Evolutionary conservation across 2,797 vertebrate genomes (phyloP), one percentile per base, ranked within the genome.

Genomic region (Phataginus tricuspis): DNA sequence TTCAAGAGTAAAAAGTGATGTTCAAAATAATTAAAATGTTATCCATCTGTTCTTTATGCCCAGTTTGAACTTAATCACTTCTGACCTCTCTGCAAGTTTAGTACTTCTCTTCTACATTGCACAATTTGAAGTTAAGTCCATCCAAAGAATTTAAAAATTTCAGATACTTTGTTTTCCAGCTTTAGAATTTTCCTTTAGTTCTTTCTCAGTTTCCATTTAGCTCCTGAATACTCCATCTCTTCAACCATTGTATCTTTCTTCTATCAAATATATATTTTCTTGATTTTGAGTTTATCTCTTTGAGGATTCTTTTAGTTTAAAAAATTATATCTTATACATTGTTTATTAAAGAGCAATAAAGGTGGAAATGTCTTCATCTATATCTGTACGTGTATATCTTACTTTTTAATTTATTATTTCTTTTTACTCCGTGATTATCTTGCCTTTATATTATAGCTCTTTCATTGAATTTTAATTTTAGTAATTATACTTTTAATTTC

Each of bases 391-490:
- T 49, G 29, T 87, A 42, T 49, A 61, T 61, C 29, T 93, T 85
- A 66, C 14, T 53, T 84, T 85, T 93, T 75, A 80, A 71, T 86
- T 86, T 66, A 18, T 87, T 66, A 23, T 59, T 90, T 72, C 59
- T 82, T 82, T 83, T 79, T 80, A 78, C 74, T 88, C 11, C 5
- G 13, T 72, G 19, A 45, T 59, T 86, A 68, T 94, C 69, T 92
- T 71, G 68, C 71, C 27, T 92, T 86, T 77, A 59, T 68, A 23
- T 82, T 77, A 27, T 11, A 94, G 51, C 29, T 97, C 49, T 91
- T 94, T 63, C 63, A 85, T 7, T 88, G 53, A 89, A 87, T 87
- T 78, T 85, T 96, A 78, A 88, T 78, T 91, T 77, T 27, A 77
- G 25, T 45, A 64, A 53, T 84, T 77, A 63, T 39, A 78, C 18